Base-by-base conservation (phyloP, 2,888 invertebrate genomes). In the Archips crataeganus region DNA sequence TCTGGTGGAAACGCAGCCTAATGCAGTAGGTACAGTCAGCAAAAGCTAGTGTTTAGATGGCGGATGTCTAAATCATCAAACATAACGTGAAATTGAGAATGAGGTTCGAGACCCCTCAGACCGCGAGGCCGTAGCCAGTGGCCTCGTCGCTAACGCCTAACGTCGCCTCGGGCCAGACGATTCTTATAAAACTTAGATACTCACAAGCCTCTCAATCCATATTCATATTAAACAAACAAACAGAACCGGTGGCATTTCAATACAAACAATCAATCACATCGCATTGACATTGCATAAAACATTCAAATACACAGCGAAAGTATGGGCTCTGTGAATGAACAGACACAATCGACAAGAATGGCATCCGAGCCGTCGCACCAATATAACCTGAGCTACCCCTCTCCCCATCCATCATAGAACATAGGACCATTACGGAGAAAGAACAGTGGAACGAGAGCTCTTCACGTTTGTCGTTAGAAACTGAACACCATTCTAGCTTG, bases 301-400 rank as follows among this genome's bases (percentile, higher is more conserved):
- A 63, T 34, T 39, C 66, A 47, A 45, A 45, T 39, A 39, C 64
- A 65, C 47, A 67, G 67, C 72, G 72, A 72, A 72, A 72, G 72
- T 67, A 61, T 64, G 85, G 91, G 89, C 88, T 83, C 84, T 88
- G 93, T 92, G 92, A 93, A 93, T 93, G 92, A 91, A 92, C 90
- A 90, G 87, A 88, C 88, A 90, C 90, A 88, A 88, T 89, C 79
- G 85, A 77, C 78, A 3, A 79, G 83, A 85, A 83, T 79, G 84
- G 81, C 78, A 80, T 80, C 80, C 76, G 32, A 11, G 79, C 68
- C 45, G 62, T 70, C 62, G 68, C 76, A 75, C 91, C 90, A 84
- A 79, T 67, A 15, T 76, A 74, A 36, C 51, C 39, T 75, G 90
- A 85, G 64, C 92, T 78, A 3, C 80, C 81, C 75, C 82, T 61